A percentile compares a stretch with the other conserved stretches of the same genome.
phyloP scores from a whole-genome alignment of 2,888 invertebrate genomes.

The Rugalucina vietnamica region DNA sequence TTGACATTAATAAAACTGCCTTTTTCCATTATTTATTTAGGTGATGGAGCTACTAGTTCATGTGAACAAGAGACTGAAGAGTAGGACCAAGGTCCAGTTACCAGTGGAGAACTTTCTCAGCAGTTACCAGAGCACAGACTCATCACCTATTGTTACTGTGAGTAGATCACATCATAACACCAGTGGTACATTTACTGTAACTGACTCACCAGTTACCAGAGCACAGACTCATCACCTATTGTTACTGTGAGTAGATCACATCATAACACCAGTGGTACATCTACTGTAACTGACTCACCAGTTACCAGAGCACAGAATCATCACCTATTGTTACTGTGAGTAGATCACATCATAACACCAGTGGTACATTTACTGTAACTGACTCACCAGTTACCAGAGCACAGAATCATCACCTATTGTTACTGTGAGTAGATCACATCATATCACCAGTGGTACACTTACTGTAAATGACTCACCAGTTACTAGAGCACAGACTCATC shows the following conservation, averaged over 20 bases:
- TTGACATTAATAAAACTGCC: too few relatives aligned
- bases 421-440: neutral
- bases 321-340: slow-evolving; percentile 1
- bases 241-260: neutral
- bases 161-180: too few relatives aligned
- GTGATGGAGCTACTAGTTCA: slow-evolving; percentile 97
- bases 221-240: neutral
- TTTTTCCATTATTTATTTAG: too few relatives aligned
- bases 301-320: neutral
- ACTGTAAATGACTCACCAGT: too few relatives aligned
- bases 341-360: neutral
- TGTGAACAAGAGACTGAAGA: slow-evolving; percentile 95
- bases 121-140: slow-evolving; percentile 91
- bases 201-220: too few relatives aligned
- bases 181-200: too few relatives aligned
- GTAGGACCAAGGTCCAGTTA: slow-evolving; percentile 92
- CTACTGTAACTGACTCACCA: too few relatives aligned
- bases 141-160: slow-evolving; percentile 85
- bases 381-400: too few relatives aligned
- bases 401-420: neutral
- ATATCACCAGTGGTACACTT: too few relatives aligned
- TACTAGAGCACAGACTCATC: neutral
- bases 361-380: too few relatives aligned
- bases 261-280: too few relatives aligned
- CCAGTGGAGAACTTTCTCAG: slow-evolving; percentile 93